Evolutionary conservation across 2,888 invertebrate species (phyloP), one percentile per base, ranked within the genome.

Genomic region (Cephonodes hylas): DNA sequence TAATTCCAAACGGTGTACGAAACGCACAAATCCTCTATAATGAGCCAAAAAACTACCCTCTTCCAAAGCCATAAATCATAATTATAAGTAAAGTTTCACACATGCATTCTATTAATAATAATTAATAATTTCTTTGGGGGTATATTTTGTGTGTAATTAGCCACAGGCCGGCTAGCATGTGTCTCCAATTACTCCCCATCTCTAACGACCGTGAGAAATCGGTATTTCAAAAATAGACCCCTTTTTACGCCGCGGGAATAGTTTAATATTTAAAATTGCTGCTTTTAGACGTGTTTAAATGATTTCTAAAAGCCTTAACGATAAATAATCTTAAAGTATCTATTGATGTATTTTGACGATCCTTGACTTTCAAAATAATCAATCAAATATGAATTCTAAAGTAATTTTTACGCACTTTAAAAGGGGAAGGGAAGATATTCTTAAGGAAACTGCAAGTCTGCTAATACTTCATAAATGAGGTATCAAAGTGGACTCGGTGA

Each of bases 101-200:
- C 80, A 79, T 85, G 85, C 70, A 67, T 66, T 66, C 76, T 70
- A 82, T 83, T 75, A 71, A 75, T 80, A 79, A 78, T 81, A 80
- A 82, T 83, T 84, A 82, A 77, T 79, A 80, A 78, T 78, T 79
- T 80, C 77, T 72, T 76, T 64, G 6, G 69, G 77, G 75, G 75
- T 71, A 84, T 85, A 85, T 85, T 86, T 85, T 79, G 79, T 77
- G 71, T 66, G 77, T 86, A 85, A 86, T 87, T 85, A 84, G 79
- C 70, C 77, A 74, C 75, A 69, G 66, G 72, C 68, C 71, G 66
- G 72, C 68, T 71, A 65, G 72, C 85, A 86, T 84, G 70, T 86
- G 86, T 77, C 78, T 78, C 78, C 79, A 86, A 85, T 86, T 86
- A 85, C 77, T 84, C 83, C 60, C 63, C 81, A 72, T 59, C 68